These are phyloP conservation scores for Oegoconia quadripuncta DNA, from an alignment of 2,888 invertebrate species.

Conservation along the genomic window DNA sequence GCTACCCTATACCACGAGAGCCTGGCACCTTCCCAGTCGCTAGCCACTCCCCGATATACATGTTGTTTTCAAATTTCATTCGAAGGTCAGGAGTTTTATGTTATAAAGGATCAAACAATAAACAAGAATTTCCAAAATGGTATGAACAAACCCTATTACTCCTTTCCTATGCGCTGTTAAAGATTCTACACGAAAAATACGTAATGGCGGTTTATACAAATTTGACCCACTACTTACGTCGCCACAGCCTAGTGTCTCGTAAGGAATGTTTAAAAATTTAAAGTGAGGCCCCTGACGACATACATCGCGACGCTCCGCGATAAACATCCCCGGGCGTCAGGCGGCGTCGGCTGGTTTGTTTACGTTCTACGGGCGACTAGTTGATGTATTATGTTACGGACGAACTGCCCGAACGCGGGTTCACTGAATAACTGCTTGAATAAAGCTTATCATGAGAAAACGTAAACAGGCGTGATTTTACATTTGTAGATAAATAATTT, in stretches of 20 bases:
- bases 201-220: slow-evolving; percentile 10
- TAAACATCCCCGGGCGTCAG: slow-evolving; percentile 62
- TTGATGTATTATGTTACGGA: slow-evolving; percentile 35
- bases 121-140: neutral
- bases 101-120: too few species aligned
- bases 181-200: slow-evolving; percentile 15
- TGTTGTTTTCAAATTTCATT: too few species aligned
- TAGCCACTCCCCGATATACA: too few species aligned
- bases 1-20: too few species aligned
- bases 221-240: slow-evolving; percentile 15
- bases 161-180: slow-evolving; percentile 8
- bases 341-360: slow-evolving; percentile 42
- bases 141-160: slow-evolving; percentile 7
- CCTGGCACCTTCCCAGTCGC: too few species aligned
- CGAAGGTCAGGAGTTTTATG: too few species aligned
- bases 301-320: slow-evolving; percentile 51
- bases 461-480: too few species aligned
- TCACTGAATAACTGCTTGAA: slow-evolving; percentile 19
- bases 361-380: slow-evolving; percentile 36
- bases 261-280: slow-evolving; percentile 56
- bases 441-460: too few species aligned
- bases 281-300: slow-evolving; percentile 49
- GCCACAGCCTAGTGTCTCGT: slow-evolving; percentile 11
- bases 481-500: too few species aligned
- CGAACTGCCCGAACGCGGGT: slow-evolving; percentile 1